Conservation (phyloP, 1,140 invertebrate species). For the Maconellicoccus hirsutus region DNA sequence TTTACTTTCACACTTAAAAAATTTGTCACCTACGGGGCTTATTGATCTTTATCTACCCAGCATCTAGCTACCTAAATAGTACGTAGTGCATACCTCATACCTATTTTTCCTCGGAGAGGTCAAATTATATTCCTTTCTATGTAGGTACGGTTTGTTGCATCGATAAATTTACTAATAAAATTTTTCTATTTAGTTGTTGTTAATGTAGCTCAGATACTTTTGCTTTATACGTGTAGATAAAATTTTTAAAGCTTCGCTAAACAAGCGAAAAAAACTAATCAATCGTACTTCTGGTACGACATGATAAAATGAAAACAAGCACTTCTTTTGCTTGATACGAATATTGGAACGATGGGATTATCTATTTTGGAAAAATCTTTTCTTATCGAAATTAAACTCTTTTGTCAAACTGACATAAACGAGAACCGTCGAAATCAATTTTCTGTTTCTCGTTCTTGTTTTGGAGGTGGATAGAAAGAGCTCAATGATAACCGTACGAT, state of each 20-base stretch:
- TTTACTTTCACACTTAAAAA: too few species aligned
- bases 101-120: too few species aligned
- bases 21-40: too few species aligned
- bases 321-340: not conserved
- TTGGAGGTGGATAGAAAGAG: not conserved
- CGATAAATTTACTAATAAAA: too few species aligned
- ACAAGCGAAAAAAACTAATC: not conserved
- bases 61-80: too few species aligned
- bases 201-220: too few species aligned
- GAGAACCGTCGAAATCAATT: not conserved
- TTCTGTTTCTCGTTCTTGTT: not conserved
- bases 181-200: too few species aligned
- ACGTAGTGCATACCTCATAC: too few species aligned
- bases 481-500: not conserved
- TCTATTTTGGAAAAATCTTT: not conserved
- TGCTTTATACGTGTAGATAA: too few species aligned
- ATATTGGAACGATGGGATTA: not conserved
- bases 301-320: not conserved
- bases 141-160: too few species aligned
- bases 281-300: not conserved
- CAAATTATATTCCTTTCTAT: too few species aligned
- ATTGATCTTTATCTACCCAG: too few species aligned
- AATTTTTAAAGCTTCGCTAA: not conserved
- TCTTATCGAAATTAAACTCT: slow-evolving; percentile 9
- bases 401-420: slow-evolving; percentile 5